Base-by-base conservation (phyloP, 2,888 invertebrate genomes). In the Choristoneura rosaceana region DNA sequence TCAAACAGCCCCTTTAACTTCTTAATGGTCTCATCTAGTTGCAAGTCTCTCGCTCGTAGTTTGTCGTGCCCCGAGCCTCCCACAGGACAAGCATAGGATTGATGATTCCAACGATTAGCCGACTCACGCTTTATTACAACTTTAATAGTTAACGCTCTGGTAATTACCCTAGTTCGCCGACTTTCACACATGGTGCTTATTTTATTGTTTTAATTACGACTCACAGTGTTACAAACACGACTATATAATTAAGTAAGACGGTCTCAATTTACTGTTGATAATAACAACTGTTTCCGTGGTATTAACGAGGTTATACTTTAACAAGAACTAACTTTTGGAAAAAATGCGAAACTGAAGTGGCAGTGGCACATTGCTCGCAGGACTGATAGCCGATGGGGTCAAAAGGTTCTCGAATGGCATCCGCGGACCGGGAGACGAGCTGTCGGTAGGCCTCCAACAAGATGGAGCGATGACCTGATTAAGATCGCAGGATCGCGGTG, bases 131-230 rank as follows among this genome's bases (percentile, higher is more conserved):
- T 64, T 38, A 41, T 71, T 64, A 75, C 14, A 75, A 77, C 81
- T 81, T 82, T 84, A 84, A 85, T 82, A 77, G 80, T 79, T 73
- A 82, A 87, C 90, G 90, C 90, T 91, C 92, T 89, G 85, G 80
- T 90, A 83, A 88, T 74, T 84, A 80, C 79, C 75, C 77, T 76
- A 84, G 82, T 74, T 81, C 82, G 80, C 80, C 76, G 78, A 87
- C 89, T 88, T 91, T 90, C 89, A 86, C 89, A 84, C 82, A 77
- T 76, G 75, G 76, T 79, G 82, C 76, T 76, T 82, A 81, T 82
- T 86, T 41, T 17, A 62, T 84, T 81, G 82, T 82, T 86, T 82
- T 82, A 81, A 71, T 68, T 62, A 63, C 45, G 12, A 70, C 43
- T 14, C 33, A 25, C 25, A 3, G n/a, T 59, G 60, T 64, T 50